Evolutionary conservation across 2,113 vertebrate genomes (phyloP).

Genomic region (Irena cyanogastra): DNA sequence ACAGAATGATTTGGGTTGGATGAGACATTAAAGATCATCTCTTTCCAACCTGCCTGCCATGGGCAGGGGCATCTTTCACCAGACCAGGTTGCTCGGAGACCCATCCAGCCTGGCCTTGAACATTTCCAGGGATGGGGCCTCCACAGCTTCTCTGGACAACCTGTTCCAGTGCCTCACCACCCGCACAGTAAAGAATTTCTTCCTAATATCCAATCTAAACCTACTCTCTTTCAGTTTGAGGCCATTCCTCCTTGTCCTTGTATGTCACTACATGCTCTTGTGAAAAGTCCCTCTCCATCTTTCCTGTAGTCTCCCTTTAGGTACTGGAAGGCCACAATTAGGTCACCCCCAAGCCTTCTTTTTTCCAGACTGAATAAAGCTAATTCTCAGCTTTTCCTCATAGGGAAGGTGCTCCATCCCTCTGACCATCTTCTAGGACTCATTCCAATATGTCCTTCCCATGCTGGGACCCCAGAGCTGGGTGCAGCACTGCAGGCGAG

Average conservation of each 20-base stretch:
- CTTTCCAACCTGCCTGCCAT: background rate
- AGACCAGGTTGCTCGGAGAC: background rate
- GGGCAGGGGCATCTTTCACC: background rate
- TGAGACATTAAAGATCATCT: background rate
- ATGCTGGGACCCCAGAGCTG: background rate
- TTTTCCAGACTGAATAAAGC: background rate
- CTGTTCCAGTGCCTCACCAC: background rate
- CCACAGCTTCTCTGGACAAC: background rate
- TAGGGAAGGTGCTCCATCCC: background rate
- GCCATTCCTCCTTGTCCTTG: background rate
- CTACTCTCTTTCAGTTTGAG: background rate
- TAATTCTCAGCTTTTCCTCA: background rate
- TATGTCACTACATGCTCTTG: background rate
- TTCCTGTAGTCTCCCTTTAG: background rate
- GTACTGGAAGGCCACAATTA: background rate
- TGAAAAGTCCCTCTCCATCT: background rate
- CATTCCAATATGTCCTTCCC: fast-evolving
- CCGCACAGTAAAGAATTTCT: background rate
- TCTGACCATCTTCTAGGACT: background rate
- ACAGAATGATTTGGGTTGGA: background rate
- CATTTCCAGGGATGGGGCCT: background rate
- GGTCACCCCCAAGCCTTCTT: background rate
- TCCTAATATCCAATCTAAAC: background rate
- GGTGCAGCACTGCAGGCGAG: background rate
- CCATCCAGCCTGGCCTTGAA: background rate